Evolutionary conservation across 2,113 vertebrate species (phyloP).

Genomic region (Nothoprocta perdicaria): DNA sequence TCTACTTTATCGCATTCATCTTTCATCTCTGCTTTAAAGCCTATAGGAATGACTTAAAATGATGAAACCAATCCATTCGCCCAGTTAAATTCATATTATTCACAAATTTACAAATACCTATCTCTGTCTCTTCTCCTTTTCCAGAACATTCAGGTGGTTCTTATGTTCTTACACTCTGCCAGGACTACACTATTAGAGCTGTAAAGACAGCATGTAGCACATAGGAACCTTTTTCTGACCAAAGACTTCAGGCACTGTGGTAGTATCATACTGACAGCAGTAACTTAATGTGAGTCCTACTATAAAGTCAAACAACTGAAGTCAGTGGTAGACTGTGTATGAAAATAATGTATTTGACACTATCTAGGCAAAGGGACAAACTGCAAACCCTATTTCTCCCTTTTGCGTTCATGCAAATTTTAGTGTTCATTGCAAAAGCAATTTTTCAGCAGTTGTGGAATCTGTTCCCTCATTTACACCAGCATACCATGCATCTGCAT

Average conservation of each 20-base stretch:
- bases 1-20: neutral
- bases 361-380: fast-evolving
- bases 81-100: neutral
- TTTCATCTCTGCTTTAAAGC: neutral
- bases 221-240: neutral
- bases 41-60: neutral
- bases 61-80: neutral
- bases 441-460: neutral
- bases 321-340: neutral
- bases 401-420: neutral
- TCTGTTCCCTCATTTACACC: neutral
- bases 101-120: neutral
- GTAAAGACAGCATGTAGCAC: neutral
- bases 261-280: neutral
- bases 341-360: neutral
- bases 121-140: neutral
- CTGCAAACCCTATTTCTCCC: neutral
- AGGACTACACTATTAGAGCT: neutral
- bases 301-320: neutral
- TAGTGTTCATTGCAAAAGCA: neutral
- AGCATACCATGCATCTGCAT: neutral
- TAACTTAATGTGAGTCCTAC: neutral
- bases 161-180: neutral
- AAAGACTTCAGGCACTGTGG: neutral
- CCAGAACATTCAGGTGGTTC: neutral